Evolutionary conservation across 2,113 vertebrate genomes (phyloP).

Genomic region (Arvicanthis niloticus): DNA sequence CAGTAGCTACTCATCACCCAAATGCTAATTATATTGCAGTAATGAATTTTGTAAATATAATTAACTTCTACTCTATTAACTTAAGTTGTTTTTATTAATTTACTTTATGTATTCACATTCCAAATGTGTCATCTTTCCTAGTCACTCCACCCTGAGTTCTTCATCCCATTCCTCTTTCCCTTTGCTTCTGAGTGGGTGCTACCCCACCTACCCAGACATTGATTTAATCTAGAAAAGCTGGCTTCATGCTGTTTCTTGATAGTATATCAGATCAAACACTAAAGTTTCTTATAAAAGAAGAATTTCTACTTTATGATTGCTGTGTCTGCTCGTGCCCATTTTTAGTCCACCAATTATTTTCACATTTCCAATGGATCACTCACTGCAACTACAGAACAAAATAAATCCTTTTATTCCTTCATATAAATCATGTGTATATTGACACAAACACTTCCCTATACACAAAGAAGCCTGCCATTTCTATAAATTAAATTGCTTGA

Average conservation of each 20-base stretch:
- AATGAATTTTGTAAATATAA: not conserved
- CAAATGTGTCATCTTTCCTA: too few species aligned
- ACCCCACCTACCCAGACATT: not conserved
- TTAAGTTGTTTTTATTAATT: not conserved
- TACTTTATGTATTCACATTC: too few species aligned
- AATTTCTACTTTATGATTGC: not conserved
- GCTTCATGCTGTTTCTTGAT: not conserved
- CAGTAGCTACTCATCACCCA: not conserved
- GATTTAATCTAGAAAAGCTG: not conserved
- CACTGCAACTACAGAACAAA: not conserved
- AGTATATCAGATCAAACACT: not conserved
- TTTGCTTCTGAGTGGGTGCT: too few species aligned
- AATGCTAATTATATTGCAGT: not conserved
- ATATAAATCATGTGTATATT: not conserved
- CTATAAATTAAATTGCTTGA: not conserved
- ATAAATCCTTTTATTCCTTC: not conserved
- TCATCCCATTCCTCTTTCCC: too few species aligned
- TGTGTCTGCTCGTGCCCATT: not conserved
- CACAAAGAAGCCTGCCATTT: not conserved
- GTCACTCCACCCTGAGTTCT: too few species aligned
- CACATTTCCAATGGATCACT: not conserved
- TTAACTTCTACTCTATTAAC: not conserved
- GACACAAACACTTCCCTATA: not conserved
- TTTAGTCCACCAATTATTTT: not conserved
- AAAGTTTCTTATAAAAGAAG: not conserved